A percentile compares a stretch with the other conserved stretches of the same genome.
Conservation (phyloP, 2,797 vertebrate species). For the Spinibarbus caldwelli region DNA sequence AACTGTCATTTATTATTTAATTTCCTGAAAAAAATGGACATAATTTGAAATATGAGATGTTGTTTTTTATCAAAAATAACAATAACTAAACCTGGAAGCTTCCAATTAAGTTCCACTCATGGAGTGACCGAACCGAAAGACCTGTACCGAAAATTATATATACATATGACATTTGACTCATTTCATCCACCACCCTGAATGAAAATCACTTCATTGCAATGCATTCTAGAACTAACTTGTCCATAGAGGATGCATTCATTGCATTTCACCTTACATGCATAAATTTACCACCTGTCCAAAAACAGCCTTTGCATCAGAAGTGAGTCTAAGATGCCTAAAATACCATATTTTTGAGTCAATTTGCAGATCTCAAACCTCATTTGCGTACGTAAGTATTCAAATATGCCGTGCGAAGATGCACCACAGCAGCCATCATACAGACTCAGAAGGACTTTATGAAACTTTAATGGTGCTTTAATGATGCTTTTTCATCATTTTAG, state of each 20-base stretch:
- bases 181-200: neutral
- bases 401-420: slow-evolving; percentile 10
- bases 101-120: too few relatives aligned
- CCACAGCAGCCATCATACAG: neutral
- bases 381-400: neutral
- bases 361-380: neutral
- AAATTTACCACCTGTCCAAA: neutral
- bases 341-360: neutral
- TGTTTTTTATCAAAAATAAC: too few relatives aligned
- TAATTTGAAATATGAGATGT: too few relatives aligned
- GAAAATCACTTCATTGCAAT: neutral
- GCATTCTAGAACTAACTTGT: neutral
- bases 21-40: too few relatives aligned
- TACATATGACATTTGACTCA: neutral
- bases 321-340: neutral
- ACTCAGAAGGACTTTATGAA: neutral
- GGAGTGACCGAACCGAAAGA: too few relatives aligned
- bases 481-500: slow-evolving; percentile 25
- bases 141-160: too few relatives aligned
- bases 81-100: too few relatives aligned
- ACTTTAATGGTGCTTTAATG: slow-evolving; percentile 25
- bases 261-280: neutral
- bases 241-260: neutral
- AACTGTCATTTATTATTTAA: too few relatives aligned
- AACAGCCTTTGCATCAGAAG: neutral